Conservation (phyloP, 2,888 invertebrate genomes). For the Cataglyphis rosenhaueri region DNA sequence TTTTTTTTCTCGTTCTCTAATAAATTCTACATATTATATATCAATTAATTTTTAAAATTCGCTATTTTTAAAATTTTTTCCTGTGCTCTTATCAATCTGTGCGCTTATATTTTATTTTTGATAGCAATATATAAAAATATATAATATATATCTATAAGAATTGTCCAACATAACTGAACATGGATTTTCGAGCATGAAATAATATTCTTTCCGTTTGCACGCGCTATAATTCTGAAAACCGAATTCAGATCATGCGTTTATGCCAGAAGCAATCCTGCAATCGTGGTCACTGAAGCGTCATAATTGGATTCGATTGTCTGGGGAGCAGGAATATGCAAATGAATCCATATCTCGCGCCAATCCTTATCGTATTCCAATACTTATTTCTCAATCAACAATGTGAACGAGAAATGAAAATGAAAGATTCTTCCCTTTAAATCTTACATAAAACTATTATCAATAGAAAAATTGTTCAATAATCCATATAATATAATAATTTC, state of each 20-base stretch:
- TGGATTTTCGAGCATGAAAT: slow-evolving; percentile 20
- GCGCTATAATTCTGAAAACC: slow-evolving; percentile 27
- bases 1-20: neutral
- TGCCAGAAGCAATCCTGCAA: slow-evolving; percentile 43
- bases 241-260: slow-evolving; percentile 60
- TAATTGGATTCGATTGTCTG: slow-evolving; percentile 78
- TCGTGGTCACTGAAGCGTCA: slow-evolving; percentile 59
- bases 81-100: neutral
- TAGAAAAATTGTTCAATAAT: slow-evolving; percentile 11
- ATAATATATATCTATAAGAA: neutral
- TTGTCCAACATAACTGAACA: neutral
- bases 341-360: slow-evolving; percentile 61
- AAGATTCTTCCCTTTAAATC: slow-evolving; percentile 24
- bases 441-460: neutral
- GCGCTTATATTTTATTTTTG: slow-evolving; percentile 3
- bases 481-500: neutral
- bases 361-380: slow-evolving; percentile 45
- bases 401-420: slow-evolving; percentile 51
- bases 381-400: slow-evolving; percentile 52
- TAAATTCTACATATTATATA: neutral
- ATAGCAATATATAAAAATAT: no score
- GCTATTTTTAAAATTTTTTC: neutral
- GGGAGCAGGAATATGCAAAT: slow-evolving; percentile 75
- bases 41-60: neutral
- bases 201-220: slow-evolving; percentile 41